A percentile compares a stretch with the other conserved stretches of the same genome.
These are phyloP conservation scores for Erpornis zantholeuca DNA, from an alignment of 2,113 vertebrate genomes.

Conservation along the genomic window DNA sequence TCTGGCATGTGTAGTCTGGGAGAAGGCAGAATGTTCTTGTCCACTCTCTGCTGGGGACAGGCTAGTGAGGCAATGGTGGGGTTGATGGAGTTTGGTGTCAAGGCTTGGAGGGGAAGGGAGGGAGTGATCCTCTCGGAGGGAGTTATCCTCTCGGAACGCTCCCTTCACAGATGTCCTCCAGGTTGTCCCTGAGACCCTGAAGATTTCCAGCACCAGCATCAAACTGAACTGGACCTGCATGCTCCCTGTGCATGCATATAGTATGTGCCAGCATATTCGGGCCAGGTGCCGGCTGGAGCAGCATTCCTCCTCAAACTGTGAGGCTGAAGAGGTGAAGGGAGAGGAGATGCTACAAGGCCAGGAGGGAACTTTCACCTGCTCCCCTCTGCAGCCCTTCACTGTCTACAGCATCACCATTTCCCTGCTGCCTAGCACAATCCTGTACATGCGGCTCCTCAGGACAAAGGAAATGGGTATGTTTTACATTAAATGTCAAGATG, in stretches of 20 bases:
- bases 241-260: too few relatives aligned
- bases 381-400: not conserved
- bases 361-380: not conserved
- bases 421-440: not conserved
- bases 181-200: not conserved
- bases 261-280: not conserved
- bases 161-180: not conserved
- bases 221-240: conserved; percentile 20
- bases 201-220: conserved; percentile 19
- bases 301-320: not conserved
- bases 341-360: not conserved
- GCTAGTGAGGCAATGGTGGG: not conserved
- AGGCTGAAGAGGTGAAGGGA: not conserved
- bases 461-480: not conserved
- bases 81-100: not conserved
- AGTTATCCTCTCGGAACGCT: not conserved
- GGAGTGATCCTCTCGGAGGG: not conserved
- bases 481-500: not conserved
- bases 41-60: not conserved
- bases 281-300: not conserved
- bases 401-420: not conserved
- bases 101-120: not conserved
- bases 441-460: not conserved
- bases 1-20: not conserved
- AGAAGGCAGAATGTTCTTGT: not conserved